Percentiles rank a stretch among this genome's conserved stretches.
Conservation (phyloP, 2,113 vertebrate genomes). For the Petromus typicus region DNA sequence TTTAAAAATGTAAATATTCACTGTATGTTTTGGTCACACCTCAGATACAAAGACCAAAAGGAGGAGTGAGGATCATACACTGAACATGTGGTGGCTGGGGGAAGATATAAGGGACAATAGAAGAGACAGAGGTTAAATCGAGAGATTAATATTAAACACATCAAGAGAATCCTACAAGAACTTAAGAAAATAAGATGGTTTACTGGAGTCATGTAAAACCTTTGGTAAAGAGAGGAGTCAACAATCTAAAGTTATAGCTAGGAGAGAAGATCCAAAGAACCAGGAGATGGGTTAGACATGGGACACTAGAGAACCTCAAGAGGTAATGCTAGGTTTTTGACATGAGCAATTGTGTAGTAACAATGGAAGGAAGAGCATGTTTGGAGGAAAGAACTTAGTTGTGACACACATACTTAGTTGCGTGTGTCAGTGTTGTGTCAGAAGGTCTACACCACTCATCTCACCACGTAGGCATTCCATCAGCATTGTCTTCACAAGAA, state of each 20-base stretch:
- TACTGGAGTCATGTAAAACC: neutral
- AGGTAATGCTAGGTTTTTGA: neutral
- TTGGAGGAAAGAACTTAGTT: neutral
- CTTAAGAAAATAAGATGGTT: neutral
- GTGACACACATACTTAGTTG: neutral
- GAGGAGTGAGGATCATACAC: neutral
- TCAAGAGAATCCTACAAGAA: neutral
- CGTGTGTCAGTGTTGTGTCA: neutral
- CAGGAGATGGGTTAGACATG: neutral
- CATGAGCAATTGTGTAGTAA: neutral
- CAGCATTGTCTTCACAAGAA: neutral
- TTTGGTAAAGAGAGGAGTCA: neutral
- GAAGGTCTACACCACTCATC: neutral
- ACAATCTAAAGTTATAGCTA: neutral
- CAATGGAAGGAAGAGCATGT: neutral
- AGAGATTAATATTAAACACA: constrained; percentile 27
- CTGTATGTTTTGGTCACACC: neutral
- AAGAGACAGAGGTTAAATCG: neutral
- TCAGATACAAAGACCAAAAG: neutral
- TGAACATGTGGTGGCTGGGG: too few species aligned
- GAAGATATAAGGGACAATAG: too few species aligned
- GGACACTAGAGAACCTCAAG: neutral
- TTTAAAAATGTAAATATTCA: neutral
- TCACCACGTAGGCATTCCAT: neutral
- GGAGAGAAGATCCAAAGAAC: neutral